Base-by-base conservation (phyloP, 1,140 invertebrate genomes). In the Halesus radiatus region DNA sequence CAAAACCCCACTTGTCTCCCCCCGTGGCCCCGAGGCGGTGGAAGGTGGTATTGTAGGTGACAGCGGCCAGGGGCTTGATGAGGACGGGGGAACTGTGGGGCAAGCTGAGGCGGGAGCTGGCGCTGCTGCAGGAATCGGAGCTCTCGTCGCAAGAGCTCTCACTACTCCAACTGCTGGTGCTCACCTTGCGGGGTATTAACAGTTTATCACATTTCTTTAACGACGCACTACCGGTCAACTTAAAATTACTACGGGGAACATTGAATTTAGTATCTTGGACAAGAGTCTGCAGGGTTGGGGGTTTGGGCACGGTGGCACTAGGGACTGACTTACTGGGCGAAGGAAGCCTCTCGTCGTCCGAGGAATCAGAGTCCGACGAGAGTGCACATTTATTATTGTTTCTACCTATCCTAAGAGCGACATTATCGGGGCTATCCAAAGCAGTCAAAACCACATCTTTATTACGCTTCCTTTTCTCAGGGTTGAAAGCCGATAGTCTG, bases 1-100 rank as follows among this genome's bases (percentile, higher is more conserved):
- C 94, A 87, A 96, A 96, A 0, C 94, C 95, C 95, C 95, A 96
- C 15, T 92, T 92, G 78, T 91, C 90, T 37, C 93, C 91, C 60
- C 87, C 80, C 83, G 91, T 85, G 75, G 87, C 86, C 80, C 91
- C 85, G 66, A 90, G 85, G 77, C 89, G 86, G 76, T 91, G 90
- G 84, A 92, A 91, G 4, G 90, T 89, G 16, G 86, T 86, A 26
- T 87, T 86, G 6, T 84, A 84, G 64, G 79, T 85, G 15, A 60
- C 62, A 20, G 56, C 15, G 3, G 75, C 29, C 18, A 52, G 18
- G 7, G 76, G 77, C 4, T 54, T 50, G 32, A 1, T 29, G 7
- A 22, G 83, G 86, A 85, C 20, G 86, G 77, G 15, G 85, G 84
- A 26, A 8, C 64, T 62, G 15, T 26, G 56, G 86, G 77, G 15